Evolutionary conservation across 2,113 vertebrate species (phyloP).

Genomic region (Meleagris gallopavo): DNA sequence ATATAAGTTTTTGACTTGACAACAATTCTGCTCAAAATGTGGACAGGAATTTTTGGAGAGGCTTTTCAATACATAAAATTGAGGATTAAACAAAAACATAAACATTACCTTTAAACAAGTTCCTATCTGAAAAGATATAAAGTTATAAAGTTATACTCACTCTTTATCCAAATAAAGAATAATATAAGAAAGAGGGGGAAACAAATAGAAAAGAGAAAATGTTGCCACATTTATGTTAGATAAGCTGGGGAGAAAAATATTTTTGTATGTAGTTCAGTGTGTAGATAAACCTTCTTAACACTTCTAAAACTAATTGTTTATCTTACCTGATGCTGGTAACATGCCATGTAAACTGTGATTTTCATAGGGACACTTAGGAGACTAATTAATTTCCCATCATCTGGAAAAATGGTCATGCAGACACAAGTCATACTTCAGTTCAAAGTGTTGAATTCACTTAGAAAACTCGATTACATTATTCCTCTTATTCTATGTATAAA

Average conservation of each 20-base stretch:
- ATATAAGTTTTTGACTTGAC: too few species aligned
- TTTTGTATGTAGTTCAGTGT: not conserved
- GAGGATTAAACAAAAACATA: not conserved
- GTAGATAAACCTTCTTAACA: not conserved
- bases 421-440: not conserved
- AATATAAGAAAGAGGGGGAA: not conserved
- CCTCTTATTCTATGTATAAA: not conserved
- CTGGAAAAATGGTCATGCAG: not conserved
- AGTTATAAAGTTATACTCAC: not conserved
- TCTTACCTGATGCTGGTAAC: not conserved
- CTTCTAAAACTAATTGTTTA: not conserved
- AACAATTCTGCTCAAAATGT: not conserved
- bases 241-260: not conserved
- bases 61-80: not conserved
- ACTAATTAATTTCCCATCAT: not conserved
- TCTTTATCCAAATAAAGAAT: not conserved
- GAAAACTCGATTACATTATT: not conserved
- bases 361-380: not conserved
- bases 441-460: not conserved
- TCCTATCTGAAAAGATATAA: not conserved
- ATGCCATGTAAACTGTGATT: not conserved
- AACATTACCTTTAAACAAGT: not conserved
- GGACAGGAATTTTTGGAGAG: not conserved
- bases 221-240: not conserved
- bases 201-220: not conserved